phyloP scores from a whole-genome alignment of 1,140 invertebrate genomes.

The Tenebrio molitor region DNA sequence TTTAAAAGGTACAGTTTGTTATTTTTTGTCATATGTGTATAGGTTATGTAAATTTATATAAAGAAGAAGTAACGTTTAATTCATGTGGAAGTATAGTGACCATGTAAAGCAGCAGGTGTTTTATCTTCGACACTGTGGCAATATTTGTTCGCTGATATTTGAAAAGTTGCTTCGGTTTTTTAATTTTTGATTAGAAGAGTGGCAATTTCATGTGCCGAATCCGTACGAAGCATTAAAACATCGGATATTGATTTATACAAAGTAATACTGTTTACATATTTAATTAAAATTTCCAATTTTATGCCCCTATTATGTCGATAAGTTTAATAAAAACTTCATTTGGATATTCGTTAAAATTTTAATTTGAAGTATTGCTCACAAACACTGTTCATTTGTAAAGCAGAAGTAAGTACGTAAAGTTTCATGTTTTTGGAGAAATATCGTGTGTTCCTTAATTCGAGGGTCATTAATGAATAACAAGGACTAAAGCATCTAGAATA shows the following conservation, averaged over 20 bases:
- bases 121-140: too few relatives aligned
- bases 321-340: constrained; percentile 38
- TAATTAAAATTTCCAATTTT: constrained; percentile 41
- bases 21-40: too few relatives aligned
- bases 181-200: constrained; percentile 16
- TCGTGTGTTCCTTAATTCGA: constrained; percentile 1
- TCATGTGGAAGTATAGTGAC: too few relatives aligned
- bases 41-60: too few relatives aligned
- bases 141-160: constrained; percentile 8
- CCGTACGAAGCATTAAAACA: constrained; percentile 7
- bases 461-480: constrained; percentile 8
- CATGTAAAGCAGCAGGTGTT: too few relatives aligned
- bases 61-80: too few relatives aligned
- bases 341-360: constrained; percentile 23
- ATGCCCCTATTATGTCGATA: constrained; percentile 16
- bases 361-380: constrained; percentile 26
- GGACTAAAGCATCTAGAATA: background rate
- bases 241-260: constrained; percentile 33
- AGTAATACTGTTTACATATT: constrained; percentile 29
- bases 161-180: background rate
- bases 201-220: constrained; percentile 7
- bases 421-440: background rate
- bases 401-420: constrained; percentile 1
- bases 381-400: constrained; percentile 26
- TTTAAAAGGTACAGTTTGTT: too few relatives aligned